Evolutionary conservation across 2,113 vertebrate genomes (phyloP), one percentile per base, ranked within the genome.

Genomic region (Poeciliopsis retropinna): DNA sequence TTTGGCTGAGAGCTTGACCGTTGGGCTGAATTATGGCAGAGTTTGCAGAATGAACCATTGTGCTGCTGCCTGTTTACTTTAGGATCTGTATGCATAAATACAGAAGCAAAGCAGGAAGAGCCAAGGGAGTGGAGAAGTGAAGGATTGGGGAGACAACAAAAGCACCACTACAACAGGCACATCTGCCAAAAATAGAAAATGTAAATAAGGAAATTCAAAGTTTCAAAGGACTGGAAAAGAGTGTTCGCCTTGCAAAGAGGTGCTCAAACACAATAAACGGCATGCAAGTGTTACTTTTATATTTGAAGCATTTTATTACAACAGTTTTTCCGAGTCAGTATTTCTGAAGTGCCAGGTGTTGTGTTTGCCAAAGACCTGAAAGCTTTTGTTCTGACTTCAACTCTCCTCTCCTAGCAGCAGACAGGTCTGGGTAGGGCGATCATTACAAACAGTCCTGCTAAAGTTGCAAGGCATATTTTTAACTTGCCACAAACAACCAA

Each of bases 31-130:
- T 92, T 90, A 84, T 87, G 88, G 85, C 80, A 85, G 73, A 83
- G 83, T 68, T 78, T 84, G 81, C 85, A 88, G 87, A 90, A 87
- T 82, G 81, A 84, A 78, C 81, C 41, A 91, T 91, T 91, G 83
- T 90, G 84, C 25, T 32, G 30, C 81, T 37, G 83, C 75, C 83
- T 86, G 87, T 93, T 93, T 93, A 92, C 91, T 85, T 90, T 87
- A 82, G 82, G 80, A 90, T 86, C 85, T 80, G 73, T 76, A 73
- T 81, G 89, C 81, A 85, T 82, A 87, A 85, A 89, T 80, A 88
- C 84, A 84, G 78, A 60, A 79, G 82, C 72, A 66, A 57, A 61
- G 80, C 81, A 88, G 88, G 78, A 87, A 88, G 72, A 88, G 79
- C 73, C 76, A 78, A 77, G 80, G 82, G 86, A 76, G 67, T 10